A percentile compares a stretch with the other conserved stretches of the same genome.
These are phyloP conservation scores for Orthonychiurus folsomi DNA, from an alignment of 2,888 invertebrate genomes.

Conservation along the genomic window DNA sequence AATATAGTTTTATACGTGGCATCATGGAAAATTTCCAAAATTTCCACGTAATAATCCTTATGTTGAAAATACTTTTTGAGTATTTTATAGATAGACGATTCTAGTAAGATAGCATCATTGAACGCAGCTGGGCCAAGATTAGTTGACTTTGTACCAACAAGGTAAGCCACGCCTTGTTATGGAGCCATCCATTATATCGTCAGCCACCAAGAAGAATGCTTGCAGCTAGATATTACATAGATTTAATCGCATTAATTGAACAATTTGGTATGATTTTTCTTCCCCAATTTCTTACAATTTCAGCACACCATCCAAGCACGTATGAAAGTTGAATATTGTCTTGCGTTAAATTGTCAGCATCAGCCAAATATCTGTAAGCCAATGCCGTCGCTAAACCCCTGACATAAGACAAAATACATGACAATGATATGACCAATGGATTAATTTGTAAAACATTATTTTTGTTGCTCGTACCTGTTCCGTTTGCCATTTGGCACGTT, in stretches of 20 bases:
- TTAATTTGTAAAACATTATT: not conserved
- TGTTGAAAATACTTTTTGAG: slow-evolving; percentile 66
- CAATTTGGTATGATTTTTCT: slow-evolving; percentile 40
- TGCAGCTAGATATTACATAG: slow-evolving; percentile 59
- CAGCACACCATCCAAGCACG: slow-evolving; percentile 87
- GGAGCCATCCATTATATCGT: slow-evolving; percentile 86
- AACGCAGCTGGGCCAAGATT: slow-evolving; percentile 59
- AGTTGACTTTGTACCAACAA: slow-evolving; percentile 74
- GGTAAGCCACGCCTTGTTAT: slow-evolving; percentile 72
- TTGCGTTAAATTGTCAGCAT: slow-evolving; percentile 55
- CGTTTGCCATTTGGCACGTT: slow-evolving; percentile 88
- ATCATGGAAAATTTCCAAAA: slow-evolving; percentile 76
- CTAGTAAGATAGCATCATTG: slow-evolving; percentile 76
- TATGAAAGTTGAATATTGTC: slow-evolving; percentile 70
- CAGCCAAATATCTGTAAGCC: slow-evolving; percentile 60
- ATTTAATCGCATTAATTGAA: not conserved
- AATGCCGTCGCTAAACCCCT: slow-evolving; percentile 60
- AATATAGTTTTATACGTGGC: slow-evolving; percentile 63
- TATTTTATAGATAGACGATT: slow-evolving; percentile 68
- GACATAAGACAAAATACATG: not conserved
- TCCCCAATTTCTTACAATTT: slow-evolving; percentile 61
- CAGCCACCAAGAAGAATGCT: slow-evolving; percentile 72
- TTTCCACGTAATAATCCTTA: slow-evolving; percentile 64
- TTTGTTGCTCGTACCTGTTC: slow-evolving; percentile 48
- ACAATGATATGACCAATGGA: not conserved